These are phyloP conservation scores for Probaryconus sp. DNA, from an alignment of 1,140 invertebrate genomes.

Conservation along the genomic window DNA sequence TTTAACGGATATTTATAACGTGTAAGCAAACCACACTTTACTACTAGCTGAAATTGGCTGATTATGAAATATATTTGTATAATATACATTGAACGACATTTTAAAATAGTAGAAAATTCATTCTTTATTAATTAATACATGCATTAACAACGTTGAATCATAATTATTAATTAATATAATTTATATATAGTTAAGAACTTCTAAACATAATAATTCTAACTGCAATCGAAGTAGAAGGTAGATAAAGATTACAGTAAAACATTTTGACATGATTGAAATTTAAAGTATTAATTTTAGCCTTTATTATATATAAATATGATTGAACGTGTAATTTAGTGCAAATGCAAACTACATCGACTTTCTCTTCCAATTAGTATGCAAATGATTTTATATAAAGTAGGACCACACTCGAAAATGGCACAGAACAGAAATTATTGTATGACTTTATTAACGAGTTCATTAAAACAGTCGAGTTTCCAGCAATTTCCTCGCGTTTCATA, in stretches of 20 bases:
- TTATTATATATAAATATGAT: constrained; percentile 31
- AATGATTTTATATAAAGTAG: constrained; percentile 50
- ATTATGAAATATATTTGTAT: too few relatives aligned
- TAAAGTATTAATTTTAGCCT: constrained; percentile 38
- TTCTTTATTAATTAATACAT: too few relatives aligned
- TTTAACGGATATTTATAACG: too few relatives aligned
- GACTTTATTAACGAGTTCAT: constrained; percentile 47
- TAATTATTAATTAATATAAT: too few relatives aligned
- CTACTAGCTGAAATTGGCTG: too few relatives aligned
- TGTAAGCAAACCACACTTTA: too few relatives aligned
- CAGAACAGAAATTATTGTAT: constrained; percentile 30
- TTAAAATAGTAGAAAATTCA: too few relatives aligned
- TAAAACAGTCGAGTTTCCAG: constrained; percentile 28
- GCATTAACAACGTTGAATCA: too few relatives aligned
- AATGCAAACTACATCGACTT: constrained; percentile 34
- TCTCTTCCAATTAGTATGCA: constrained; percentile 52
- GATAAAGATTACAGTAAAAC: constrained; percentile 19
- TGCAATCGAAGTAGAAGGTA: not conserved
- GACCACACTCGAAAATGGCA: constrained; percentile 35
- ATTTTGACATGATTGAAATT: constrained; percentile 44
- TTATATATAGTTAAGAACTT: too few relatives aligned
- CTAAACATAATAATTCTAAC: constrained; percentile 1
- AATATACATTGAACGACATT: too few relatives aligned
- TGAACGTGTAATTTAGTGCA: constrained; percentile 24
- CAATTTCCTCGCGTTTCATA: constrained; percentile 29